Percentiles rank a stretch among this genome's conserved stretches.
Conservation (phyloP, 2,888 invertebrate species). For the Linnaemya vulpina region DNA sequence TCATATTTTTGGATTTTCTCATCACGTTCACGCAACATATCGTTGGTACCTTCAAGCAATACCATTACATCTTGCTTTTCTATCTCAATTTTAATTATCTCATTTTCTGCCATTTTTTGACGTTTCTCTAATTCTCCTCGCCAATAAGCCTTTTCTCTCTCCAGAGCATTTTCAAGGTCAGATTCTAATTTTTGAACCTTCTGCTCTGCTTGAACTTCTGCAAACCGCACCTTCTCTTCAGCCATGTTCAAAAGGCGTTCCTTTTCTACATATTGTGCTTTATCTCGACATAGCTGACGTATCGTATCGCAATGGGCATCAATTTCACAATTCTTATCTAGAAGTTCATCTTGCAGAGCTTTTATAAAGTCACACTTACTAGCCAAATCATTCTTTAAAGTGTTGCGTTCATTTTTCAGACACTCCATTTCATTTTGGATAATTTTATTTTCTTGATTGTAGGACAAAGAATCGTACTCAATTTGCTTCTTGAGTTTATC, state of each 20-base stretch:
- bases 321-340: conserved; percentile 81
- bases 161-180: conserved; percentile 82
- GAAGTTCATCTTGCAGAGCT: conserved; percentile 80
- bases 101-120: conserved; percentile 84
- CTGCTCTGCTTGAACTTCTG: conserved; percentile 82
- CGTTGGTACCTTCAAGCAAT: conserved; percentile 81
- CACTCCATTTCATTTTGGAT: conserved; percentile 80
- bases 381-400: conserved; percentile 80
- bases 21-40: conserved; percentile 82
- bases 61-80: conserved; percentile 84
- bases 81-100: conserved; percentile 84
- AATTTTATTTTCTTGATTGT: conserved; percentile 79
- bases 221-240: conserved; percentile 81
- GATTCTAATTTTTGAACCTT: conserved; percentile 83
- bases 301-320: conserved; percentile 81
- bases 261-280: conserved; percentile 80
- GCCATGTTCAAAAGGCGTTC: conserved; percentile 81
- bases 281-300: conserved; percentile 79
- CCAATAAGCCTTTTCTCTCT: conserved; percentile 83
- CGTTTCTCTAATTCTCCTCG: conserved; percentile 84
- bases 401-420: conserved; percentile 80
- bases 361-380: conserved; percentile 81
- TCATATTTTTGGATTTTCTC: conserved; percentile 82
- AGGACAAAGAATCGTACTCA: conserved; percentile 80
- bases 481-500: conserved; percentile 78